phyloP scores from a whole-genome alignment of 2,888 invertebrate species.

The Heliothis peltigera region DNA sequence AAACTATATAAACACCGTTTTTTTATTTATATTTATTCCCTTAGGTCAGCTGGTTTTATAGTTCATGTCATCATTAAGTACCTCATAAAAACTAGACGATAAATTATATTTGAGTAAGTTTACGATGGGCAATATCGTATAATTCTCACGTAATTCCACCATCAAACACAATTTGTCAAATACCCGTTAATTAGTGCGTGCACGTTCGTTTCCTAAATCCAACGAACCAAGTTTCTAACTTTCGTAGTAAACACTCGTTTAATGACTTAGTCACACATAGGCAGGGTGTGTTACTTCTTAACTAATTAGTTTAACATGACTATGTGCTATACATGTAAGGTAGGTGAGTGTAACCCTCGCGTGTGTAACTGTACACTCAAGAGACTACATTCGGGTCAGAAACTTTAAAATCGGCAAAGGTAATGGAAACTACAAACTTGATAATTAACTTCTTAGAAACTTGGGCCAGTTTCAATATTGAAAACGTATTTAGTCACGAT shows the following conservation, averaged over 20 bases:
- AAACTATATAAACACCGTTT: too few species aligned
- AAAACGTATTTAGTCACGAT: too few species aligned
- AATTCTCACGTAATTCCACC: background rate
- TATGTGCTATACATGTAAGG: background rate
- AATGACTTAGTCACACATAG: constrained; percentile 56
- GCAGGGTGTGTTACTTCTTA: constrained; percentile 45
- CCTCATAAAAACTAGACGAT: too few species aligned
- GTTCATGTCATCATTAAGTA: too few species aligned
- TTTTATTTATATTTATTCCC: too few species aligned
- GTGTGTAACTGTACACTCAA: background rate
- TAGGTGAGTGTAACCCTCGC: background rate
- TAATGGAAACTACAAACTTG: background rate
- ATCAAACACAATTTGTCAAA: constrained; percentile 31
- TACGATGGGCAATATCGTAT: background rate
- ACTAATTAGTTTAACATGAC: constrained; percentile 52
- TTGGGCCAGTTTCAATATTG: too few species aligned
- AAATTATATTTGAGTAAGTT: background rate
- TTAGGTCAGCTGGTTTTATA: too few species aligned
- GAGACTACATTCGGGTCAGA: background rate
- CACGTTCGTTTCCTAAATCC: constrained; percentile 54
- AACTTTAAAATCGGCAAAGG: background rate
- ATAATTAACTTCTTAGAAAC: too few species aligned
- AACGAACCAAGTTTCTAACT: constrained; percentile 54
- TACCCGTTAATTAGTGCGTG: constrained; percentile 41
- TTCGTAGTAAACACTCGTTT: constrained; percentile 59